phyloP scores from a whole-genome alignment of 2,888 invertebrate species.

The Biston betularia region DNA sequence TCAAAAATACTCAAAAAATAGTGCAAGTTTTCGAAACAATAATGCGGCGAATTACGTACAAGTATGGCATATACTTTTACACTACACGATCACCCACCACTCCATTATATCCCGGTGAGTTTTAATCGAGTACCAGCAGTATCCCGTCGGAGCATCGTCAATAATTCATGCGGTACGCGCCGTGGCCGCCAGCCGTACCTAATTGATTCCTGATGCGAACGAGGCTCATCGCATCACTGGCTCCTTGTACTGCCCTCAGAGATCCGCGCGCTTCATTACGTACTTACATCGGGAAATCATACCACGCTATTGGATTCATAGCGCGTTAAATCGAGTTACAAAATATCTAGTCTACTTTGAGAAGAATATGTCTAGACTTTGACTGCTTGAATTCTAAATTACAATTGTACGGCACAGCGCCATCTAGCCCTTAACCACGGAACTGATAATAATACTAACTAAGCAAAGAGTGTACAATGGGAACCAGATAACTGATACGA shows the following conservation, averaged over 20 bases:
- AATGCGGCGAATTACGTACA: too few relatives aligned
- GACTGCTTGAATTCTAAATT: not conserved
- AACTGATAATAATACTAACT: too few relatives aligned
- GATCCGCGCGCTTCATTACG: conserved; percentile 80
- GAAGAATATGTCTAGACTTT: not conserved
- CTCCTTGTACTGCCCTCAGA: conserved; percentile 78
- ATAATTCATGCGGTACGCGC: conserved; percentile 84
- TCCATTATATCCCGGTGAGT: conserved; percentile 39
- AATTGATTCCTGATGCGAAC: conserved; percentile 85
- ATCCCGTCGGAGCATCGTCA: conserved; percentile 71
- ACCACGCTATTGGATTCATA: conserved; percentile 58
- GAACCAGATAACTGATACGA: too few relatives aligned
- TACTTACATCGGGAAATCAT: conserved; percentile 70
- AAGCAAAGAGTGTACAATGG: too few relatives aligned
- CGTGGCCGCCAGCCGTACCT: conserved; percentile 81
- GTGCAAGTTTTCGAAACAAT: too few relatives aligned
- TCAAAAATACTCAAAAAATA: too few relatives aligned
- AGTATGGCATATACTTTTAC: conserved; percentile 14
- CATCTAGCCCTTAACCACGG: too few relatives aligned
- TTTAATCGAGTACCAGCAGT: conserved; percentile 65
- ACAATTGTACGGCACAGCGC: too few relatives aligned
- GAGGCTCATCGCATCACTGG: conserved; percentile 82
- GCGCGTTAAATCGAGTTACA: conserved; percentile 26
- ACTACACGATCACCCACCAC: conserved; percentile 46
- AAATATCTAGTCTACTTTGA: conserved; percentile 9